Evolutionary conservation across 2,113 vertebrate species (phyloP).

Genomic region (Bos indicus): DNA sequence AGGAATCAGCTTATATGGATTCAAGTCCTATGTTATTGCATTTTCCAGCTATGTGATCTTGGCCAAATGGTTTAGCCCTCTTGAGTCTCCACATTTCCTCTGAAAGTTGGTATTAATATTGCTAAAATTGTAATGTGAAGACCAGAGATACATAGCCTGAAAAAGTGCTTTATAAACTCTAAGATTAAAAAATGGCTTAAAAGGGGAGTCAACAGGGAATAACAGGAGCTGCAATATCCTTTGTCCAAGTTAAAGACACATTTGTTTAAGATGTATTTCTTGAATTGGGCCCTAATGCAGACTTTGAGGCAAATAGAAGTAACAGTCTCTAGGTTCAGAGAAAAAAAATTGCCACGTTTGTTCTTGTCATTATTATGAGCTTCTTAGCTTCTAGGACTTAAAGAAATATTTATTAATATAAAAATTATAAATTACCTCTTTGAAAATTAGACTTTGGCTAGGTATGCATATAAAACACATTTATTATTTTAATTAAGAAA

Average conservation of each 20-base stretch:
- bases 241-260: slow-evolving; percentile 16
- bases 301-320: background rate
- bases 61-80: background rate
- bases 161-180: slow-evolving; percentile 34
- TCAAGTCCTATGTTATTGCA: background rate
- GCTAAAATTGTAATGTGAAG: background rate
- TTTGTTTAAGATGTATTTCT: background rate
- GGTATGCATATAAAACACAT: background rate
- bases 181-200: background rate
- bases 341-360: background rate
- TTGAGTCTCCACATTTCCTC: background rate
- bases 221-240: background rate
- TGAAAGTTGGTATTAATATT: slow-evolving; percentile 8
- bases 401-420: background rate
- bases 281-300: background rate
- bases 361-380: background rate
- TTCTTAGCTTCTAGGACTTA: background rate
- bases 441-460: background rate
- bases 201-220: background rate
- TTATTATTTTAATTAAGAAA: background rate
- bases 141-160: background rate
- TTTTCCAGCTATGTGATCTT: background rate
- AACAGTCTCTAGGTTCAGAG: background rate
- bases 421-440: background rate
- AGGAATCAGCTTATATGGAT: background rate